Conservation (phyloP, 2,888 invertebrate genomes). For the Meghimatium bilineatum region DNA sequence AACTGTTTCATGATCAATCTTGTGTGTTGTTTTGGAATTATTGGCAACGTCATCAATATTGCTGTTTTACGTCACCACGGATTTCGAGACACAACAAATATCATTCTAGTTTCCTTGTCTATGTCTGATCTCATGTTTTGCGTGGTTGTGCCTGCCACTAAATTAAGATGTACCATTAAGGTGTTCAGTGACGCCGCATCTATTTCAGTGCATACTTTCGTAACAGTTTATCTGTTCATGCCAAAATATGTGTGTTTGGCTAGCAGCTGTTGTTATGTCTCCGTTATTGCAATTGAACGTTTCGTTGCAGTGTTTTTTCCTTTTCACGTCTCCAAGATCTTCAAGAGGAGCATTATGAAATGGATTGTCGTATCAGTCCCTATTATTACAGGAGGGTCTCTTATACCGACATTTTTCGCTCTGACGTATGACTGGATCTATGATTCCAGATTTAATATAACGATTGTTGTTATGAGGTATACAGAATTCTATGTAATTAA, state of each 20-base stretch:
- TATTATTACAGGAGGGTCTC: neutral
- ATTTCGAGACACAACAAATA: slow-evolving; percentile 30
- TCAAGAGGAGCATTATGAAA: neutral
- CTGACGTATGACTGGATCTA: slow-evolving; percentile 13
- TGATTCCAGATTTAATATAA: slow-evolving; percentile 1
- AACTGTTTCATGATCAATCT: slow-evolving; percentile 31
- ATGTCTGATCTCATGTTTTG: slow-evolving; percentile 29
- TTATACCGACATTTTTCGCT: slow-evolving; percentile 25
- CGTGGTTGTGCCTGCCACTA: neutral
- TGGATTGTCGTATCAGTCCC: neutral
- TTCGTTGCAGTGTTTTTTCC: slow-evolving; percentile 32
- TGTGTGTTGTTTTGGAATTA: slow-evolving; percentile 17
- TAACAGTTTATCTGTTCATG: slow-evolving; percentile 20
- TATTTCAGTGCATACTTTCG: slow-evolving; percentile 15
- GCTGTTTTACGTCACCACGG: slow-evolving; percentile 31
- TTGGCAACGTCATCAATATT: slow-evolving; percentile 36
- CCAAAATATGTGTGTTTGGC: slow-evolving; percentile 32
- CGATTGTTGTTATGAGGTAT: slow-evolving; percentile 13
- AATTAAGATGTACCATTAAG: neutral
- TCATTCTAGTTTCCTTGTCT: slow-evolving; percentile 24
- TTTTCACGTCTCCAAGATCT: slow-evolving; percentile 24
- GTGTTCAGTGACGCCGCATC: neutral
- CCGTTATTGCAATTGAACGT: slow-evolving; percentile 27
- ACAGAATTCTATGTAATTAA: slow-evolving; percentile 9
- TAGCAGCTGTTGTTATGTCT: slow-evolving; percentile 22